A percentile compares a stretch with the other conserved stretches of the same genome.
These are phyloP conservation scores for Noctua janthe DNA, from an alignment of 2,888 invertebrate species.

Conservation along the genomic window DNA sequence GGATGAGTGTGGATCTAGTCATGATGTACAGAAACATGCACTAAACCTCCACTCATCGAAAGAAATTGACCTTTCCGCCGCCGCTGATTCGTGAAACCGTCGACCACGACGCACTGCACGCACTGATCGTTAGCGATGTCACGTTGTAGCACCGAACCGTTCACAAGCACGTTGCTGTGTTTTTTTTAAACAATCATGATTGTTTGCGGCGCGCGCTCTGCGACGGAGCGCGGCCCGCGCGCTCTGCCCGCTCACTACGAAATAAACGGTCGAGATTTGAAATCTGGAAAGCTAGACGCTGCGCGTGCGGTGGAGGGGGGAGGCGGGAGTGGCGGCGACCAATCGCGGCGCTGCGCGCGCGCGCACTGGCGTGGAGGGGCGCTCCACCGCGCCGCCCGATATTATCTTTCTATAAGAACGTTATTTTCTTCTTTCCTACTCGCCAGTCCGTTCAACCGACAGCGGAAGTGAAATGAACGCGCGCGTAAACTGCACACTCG, in stretches of 20 bases:
- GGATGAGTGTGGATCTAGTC: conserved; percentile 96
- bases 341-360: conserved; percentile 83
- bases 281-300: conserved; percentile 89
- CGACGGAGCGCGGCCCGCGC: conserved; percentile 79
- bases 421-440: conserved; percentile 89
- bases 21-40: conserved; percentile 92
- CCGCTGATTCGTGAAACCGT: conserved; percentile 74
- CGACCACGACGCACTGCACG: conserved; percentile 85
- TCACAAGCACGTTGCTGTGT: conserved; percentile 87
- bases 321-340: conserved; percentile 74
- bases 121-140: conserved; percentile 87
- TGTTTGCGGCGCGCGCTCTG: conserved; percentile 73
- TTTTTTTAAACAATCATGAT: conserved; percentile 78
- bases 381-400: conserved; percentile 79
- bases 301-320: conserved; percentile 83
- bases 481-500: conserved; percentile 85
- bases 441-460: conserved; percentile 87
- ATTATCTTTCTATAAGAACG: conserved; percentile 88
- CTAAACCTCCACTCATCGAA: conserved; percentile 94
- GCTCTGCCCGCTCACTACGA: conserved; percentile 84
- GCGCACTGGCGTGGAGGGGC: conserved; percentile 82
- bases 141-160: conserved; percentile 87
- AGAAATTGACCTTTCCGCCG: conserved; percentile 88
- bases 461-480: conserved; percentile 89
- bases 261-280: conserved; percentile 91